A percentile compares a stretch with the other conserved stretches of the same genome.
Evolutionary conservation across 2,888 invertebrate species (phyloP).

Genomic region (Pogonocherus hispidulus): DNA sequence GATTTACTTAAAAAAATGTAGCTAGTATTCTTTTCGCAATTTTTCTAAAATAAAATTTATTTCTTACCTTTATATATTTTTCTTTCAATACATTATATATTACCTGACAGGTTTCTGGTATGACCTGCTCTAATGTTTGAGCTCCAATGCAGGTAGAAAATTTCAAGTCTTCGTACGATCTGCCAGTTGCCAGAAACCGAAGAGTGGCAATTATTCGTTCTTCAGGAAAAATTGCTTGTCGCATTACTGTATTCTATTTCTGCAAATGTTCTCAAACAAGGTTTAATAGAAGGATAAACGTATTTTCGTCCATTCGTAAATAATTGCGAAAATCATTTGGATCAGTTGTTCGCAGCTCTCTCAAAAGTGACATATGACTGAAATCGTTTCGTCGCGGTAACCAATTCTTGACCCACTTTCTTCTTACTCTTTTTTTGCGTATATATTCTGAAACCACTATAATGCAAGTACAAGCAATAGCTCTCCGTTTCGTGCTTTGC

Average conservation of each 20-base stretch:
- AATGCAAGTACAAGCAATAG: slow-evolving; percentile 19
- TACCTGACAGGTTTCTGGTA: slow-evolving; percentile 32
- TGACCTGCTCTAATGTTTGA: slow-evolving; percentile 29
- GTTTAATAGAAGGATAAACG: slow-evolving; percentile 18
- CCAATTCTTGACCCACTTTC: slow-evolving; percentile 21
- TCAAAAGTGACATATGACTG: slow-evolving; percentile 20
- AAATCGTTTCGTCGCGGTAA: slow-evolving; percentile 7
- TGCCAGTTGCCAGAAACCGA: slow-evolving; percentile 33
- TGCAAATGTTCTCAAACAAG: slow-evolving; percentile 29
- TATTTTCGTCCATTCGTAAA: slow-evolving; percentile 25
- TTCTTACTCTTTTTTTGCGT: slow-evolving; percentile 18
- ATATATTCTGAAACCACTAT: slow-evolving; percentile 6
- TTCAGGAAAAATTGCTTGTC: slow-evolving; percentile 28
- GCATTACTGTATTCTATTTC: slow-evolving; percentile 44
- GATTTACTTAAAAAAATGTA: slow-evolving; percentile 5
- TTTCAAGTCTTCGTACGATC: slow-evolving; percentile 31
- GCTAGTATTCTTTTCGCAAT: background rate
- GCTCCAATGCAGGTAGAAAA: slow-evolving; percentile 43
- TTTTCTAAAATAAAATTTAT: background rate
- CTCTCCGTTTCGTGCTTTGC: slow-evolving; percentile 18
- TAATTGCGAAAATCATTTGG: slow-evolving; percentile 26
- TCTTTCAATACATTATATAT: slow-evolving; percentile 30
- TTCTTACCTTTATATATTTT: slow-evolving; percentile 33
- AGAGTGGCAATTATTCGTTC: slow-evolving; percentile 32
- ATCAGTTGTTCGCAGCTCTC: slow-evolving; percentile 14